These are phyloP conservation scores for Nyctibius grandis DNA, from an alignment of 2,797 vertebrate genomes.

Conservation along the genomic window DNA sequence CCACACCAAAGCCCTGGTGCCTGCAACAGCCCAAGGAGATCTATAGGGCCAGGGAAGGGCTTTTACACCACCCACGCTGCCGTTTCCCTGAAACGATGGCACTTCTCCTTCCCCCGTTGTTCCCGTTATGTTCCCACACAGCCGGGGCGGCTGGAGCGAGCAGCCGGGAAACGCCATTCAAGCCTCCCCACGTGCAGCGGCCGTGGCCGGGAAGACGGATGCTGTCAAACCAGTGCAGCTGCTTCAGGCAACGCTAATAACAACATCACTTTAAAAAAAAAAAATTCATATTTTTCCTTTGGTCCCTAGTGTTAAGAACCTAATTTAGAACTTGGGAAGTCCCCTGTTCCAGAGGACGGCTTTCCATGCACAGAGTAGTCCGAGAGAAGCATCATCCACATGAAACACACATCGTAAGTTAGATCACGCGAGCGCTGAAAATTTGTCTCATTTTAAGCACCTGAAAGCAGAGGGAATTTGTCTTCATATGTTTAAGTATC, in stretches of 20 bases:
- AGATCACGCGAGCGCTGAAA: background rate
- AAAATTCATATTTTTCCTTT: accelerated
- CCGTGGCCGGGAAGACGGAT: accelerated
- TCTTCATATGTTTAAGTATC: background rate
- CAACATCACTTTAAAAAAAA: background rate
- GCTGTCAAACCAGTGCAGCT: background rate
- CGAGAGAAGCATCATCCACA: background rate
- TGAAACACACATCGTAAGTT: background rate
- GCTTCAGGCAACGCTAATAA: background rate
- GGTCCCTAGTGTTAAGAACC: background rate
- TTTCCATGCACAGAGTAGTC: background rate
- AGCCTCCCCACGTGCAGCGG: accelerated
- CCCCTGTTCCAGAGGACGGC: background rate
- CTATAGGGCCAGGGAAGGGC: background rate
- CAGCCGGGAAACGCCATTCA: accelerated
- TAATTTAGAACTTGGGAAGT: background rate
- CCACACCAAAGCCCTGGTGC: accelerated
- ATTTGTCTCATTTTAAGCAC: background rate
- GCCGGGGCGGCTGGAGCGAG: accelerated
- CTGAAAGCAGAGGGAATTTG: background rate
- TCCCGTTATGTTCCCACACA: accelerated
- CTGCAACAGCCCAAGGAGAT: background rate
- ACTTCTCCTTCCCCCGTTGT: background rate
- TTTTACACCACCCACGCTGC: accelerated
- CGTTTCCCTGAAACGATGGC: accelerated